Base-by-base conservation (phyloP, 2,113 vertebrate species). In the Limnothrissa miodon region DNA sequence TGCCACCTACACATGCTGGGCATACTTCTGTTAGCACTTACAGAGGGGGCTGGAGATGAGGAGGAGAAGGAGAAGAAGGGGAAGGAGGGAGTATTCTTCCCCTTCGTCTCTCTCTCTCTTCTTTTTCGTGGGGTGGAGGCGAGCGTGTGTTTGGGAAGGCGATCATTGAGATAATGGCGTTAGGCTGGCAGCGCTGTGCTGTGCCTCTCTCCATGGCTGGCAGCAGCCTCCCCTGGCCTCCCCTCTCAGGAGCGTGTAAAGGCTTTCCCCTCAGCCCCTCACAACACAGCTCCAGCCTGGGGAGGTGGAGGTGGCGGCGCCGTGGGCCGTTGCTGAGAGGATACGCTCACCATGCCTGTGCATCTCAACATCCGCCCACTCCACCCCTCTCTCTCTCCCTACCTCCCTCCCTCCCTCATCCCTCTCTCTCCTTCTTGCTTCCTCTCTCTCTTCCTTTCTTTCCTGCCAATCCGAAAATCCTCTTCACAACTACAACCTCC, bases 381-480 rank as follows among this genome's bases (percentile, higher is more conserved):
- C 51, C 19, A 17, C 23, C 10, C 29, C 10, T 70, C 3, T 2
- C 62, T 66, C n/a, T 17, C 29, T 33, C 25, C 11, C 25, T 70
- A 10, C 4, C 13, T 36, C 66, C 23, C 53, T 56, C 21, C 23
- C 53, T 56, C 53, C 5, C 4, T 5, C 53, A 1, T 23, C 17
- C 23, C 53, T 56, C 53, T 56, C 21, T 56, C 53, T 56, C 53
- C 23, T 21, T 56, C 53, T 6, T 56, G 17, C 17, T 36, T 11
- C 33, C 66, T 15, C 3, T 74, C 33, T 5, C 66, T 74, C 66
- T 36, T 13, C 6, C 33, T 74, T 5, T 74, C 66, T 15, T 33
- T 74, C 66, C 66, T 13, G 66, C 66, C 66, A 74, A 66, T 36
- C 66, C 29, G 25, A 74, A 74, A 74, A 74, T 29, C 66, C 29